Conservation (phyloP, 2,888 invertebrate genomes). For the Leptinotarsa haldemani region DNA sequence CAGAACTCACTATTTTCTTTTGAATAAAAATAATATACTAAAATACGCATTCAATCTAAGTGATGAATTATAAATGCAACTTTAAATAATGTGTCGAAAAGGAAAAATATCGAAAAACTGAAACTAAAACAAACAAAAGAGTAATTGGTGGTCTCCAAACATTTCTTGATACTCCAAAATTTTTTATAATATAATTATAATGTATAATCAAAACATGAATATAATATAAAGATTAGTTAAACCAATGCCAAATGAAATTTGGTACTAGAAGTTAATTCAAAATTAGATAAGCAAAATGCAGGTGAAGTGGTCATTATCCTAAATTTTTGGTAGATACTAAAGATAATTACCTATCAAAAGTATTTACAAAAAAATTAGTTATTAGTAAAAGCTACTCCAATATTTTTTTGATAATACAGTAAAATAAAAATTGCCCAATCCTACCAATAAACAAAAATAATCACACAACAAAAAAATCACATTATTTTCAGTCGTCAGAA, state of each 20-base stretch:
- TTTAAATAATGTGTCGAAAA: conserved; percentile 44
- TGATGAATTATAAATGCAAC: conserved; percentile 41
- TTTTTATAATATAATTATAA: too few relatives aligned
- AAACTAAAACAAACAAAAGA: too few relatives aligned
- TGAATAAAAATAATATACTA: conserved; percentile 38
- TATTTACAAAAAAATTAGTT: not conserved
- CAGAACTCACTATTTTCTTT: conserved; percentile 55
- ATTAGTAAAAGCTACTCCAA: not conserved
- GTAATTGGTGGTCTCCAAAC: too few relatives aligned
- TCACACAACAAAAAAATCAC: not conserved
- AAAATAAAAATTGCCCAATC: not conserved
- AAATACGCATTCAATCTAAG: conserved; percentile 53
- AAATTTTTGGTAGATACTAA: not conserved
- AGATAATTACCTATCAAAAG: not conserved
- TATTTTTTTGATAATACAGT: not conserved
- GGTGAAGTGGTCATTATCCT: not conserved
- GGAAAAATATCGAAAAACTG: not conserved
- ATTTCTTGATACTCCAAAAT: too few relatives aligned
- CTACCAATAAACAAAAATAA: not conserved
- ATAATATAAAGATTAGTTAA: too few relatives aligned
- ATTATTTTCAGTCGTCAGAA: conserved; percentile 8
- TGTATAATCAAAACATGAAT: too few relatives aligned
- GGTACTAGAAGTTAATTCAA: not conserved
- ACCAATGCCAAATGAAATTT: too few relatives aligned
- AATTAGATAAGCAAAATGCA: not conserved